Percentiles rank a stretch among this genome's conserved stretches.
These are phyloP conservation scores for Arvicanthis niloticus DNA, from an alignment of 2,113 vertebrate genomes.

Conservation along the genomic window DNA sequence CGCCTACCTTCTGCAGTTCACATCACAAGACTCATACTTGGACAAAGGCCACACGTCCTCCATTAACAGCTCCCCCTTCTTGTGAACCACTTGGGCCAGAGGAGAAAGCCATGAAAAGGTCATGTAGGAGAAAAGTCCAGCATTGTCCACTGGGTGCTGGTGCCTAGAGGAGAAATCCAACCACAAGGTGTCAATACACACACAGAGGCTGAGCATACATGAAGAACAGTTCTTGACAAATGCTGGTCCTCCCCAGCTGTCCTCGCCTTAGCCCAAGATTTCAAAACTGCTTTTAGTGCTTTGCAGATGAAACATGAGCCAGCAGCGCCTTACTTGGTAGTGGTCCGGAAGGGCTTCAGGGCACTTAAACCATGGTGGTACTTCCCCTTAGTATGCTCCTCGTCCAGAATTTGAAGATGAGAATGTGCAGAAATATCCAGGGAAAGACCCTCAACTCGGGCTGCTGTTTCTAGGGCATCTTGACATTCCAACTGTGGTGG, in stretches of 20 bases:
- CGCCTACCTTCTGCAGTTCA: slow-evolving; percentile 93
- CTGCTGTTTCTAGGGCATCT: slow-evolving; percentile 93
- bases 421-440: slow-evolving; percentile 88
- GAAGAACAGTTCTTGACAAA: background rate
- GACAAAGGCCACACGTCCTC: slow-evolving; percentile 94
- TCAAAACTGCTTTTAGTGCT: slow-evolving; percentile 3
- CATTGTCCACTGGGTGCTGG: slow-evolving; percentile 94
- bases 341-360: slow-evolving; percentile 92
- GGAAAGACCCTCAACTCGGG: slow-evolving; percentile 91
- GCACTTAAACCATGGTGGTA: slow-evolving; percentile 90
- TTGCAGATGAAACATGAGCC: background rate
- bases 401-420: slow-evolving; percentile 89
- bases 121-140: slow-evolving; percentile 96
- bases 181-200: background rate
- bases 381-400: slow-evolving; percentile 90
- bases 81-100: slow-evolving; percentile 89
- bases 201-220: background rate
- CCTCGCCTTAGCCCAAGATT: slow-evolving; percentile 48
- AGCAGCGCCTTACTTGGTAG: slow-evolving; percentile 89
- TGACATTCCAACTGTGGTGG: slow-evolving; percentile 86
- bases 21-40: slow-evolving; percentile 91
- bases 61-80: slow-evolving; percentile 92
- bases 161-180: slow-evolving; percentile 85
- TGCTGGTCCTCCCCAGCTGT: background rate
- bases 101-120: slow-evolving; percentile 96